A percentile compares a stretch with the other conserved stretches of the same genome.
Conservation (phyloP, 2,888 invertebrate genomes). For the Tillus elongatus region DNA sequence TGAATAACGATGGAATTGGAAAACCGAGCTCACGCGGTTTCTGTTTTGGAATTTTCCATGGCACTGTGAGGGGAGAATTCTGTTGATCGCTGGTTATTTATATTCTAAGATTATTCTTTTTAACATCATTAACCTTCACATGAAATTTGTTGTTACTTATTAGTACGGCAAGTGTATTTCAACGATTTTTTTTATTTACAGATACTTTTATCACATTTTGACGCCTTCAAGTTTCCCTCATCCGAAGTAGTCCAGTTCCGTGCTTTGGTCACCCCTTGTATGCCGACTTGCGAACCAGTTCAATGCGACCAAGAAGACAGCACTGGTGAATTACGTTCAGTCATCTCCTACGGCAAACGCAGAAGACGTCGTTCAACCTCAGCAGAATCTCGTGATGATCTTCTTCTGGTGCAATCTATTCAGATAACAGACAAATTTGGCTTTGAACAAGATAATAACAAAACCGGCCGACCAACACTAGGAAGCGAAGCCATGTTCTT, state of each 20-base stretch:
- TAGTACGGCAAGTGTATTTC: too few relatives aligned
- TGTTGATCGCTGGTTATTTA: too few relatives aligned
- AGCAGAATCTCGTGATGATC: slow-evolving; percentile 61
- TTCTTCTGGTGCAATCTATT: slow-evolving; percentile 81
- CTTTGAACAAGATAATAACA: slow-evolving; percentile 60
- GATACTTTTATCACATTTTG: slow-evolving; percentile 82
- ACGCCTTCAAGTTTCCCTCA: slow-evolving; percentile 93
- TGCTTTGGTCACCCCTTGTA: slow-evolving; percentile 88
- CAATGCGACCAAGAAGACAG: slow-evolving; percentile 79
- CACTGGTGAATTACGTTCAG: slow-evolving; percentile 72
- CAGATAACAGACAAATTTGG: slow-evolving; percentile 90
- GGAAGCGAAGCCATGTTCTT: slow-evolving; percentile 64
- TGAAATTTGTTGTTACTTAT: too few relatives aligned
- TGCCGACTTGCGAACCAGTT: slow-evolving; percentile 87
- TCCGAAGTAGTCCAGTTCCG: slow-evolving; percentile 92
- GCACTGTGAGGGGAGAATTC: too few relatives aligned
- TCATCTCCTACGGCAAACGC: slow-evolving; percentile 74
- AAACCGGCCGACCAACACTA: slow-evolving; percentile 32
- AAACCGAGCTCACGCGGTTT: too few relatives aligned
- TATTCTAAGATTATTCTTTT: too few relatives aligned
- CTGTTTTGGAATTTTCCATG: too few relatives aligned
- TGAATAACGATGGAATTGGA: too few relatives aligned
- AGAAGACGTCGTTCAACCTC: slow-evolving; percentile 55
- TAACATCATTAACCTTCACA: too few relatives aligned
- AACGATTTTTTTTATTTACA: too few relatives aligned